Base-by-base conservation (phyloP, 2,888 invertebrate species). In the Clostera curtula region DNA sequence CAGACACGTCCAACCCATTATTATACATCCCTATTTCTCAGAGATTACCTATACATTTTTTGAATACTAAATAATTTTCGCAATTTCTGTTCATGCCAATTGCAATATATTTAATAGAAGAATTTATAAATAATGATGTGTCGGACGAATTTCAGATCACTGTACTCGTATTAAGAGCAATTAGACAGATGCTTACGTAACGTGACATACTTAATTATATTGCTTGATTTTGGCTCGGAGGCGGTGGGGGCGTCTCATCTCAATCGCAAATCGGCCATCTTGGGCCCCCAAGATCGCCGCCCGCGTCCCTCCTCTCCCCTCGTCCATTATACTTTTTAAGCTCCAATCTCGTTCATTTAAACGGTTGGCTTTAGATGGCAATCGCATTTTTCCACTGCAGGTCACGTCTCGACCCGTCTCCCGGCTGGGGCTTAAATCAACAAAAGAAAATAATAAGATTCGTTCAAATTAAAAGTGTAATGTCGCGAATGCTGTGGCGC, bases 381-480 rank as follows among this genome's bases (percentile, higher is more conserved):
- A 88, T 88, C 87, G 87, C 88, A 88, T 87, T 88, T 88, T 88
- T 88, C 88, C 86, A 86, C 85, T 85, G 85, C 86, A 85, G 80
- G 87, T 88, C 88, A 88, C 88, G 88, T 88, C 88, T 75, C 80
- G 83, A 69, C 70, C 71, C 75, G 83, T 85, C 85, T 83, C 80
- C 76, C 72, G 75, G 63, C 67, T 76, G 75, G 85, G 83, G 87
- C 88, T 85, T 88, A 87, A 87, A 88, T 88, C 88, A 88, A 88
- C 88, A 88, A 86, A 85, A 86, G 83, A 83, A 83, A 84, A 85
- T 85, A 87, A 88, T 87, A 88, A 87, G 87, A 88, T 88, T 88
- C 87, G 79, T 87, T 88, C 87, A 88, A 88, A 88, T 88, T 88
- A 88, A 88, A 88, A 88, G 88, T 88, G 87, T 88, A 88, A 88